Conservation (phyloP, 2,113 vertebrate species). For the Recurvirostra avosetta region DNA sequence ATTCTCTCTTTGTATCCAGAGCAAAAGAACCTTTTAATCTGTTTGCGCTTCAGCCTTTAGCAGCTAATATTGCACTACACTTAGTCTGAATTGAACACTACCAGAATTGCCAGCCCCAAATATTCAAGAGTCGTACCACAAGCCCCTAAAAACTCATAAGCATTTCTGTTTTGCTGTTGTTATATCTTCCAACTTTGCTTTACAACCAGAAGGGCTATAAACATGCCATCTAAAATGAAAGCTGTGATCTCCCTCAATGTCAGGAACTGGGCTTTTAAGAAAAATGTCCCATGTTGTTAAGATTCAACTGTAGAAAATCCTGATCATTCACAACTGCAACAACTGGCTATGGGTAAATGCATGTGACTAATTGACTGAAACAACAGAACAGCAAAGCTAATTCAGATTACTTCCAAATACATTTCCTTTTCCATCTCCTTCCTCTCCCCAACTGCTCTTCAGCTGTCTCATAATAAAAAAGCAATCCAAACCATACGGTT, state of each 20-base stretch:
- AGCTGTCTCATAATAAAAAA: background rate
- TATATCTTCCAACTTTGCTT: background rate
- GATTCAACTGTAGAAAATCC: background rate
- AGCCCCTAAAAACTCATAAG: background rate
- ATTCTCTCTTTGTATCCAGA: background rate
- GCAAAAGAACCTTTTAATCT: background rate
- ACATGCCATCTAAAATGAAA: background rate
- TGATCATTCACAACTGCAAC: background rate
- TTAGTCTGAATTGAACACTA: background rate
- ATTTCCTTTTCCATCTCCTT: slow-evolving; percentile 7
- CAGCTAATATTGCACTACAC: background rate
- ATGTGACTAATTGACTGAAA: background rate
- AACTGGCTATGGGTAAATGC: background rate
- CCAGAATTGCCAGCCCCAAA: background rate
- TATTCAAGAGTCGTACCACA: background rate
- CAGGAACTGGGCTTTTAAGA: background rate
- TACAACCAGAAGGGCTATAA: background rate
- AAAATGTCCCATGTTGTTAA: background rate
- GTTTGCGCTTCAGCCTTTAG: background rate
- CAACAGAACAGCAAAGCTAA: background rate
- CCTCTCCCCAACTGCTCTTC: background rate
- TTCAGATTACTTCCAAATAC: background rate
- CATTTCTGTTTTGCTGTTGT: background rate
- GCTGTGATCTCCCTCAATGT: background rate
- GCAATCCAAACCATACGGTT: slow-evolving; percentile 71